These are phyloP conservation scores for Cremastinae sp. DNA, from an alignment of 2,888 invertebrate genomes.

Conservation along the genomic window DNA sequence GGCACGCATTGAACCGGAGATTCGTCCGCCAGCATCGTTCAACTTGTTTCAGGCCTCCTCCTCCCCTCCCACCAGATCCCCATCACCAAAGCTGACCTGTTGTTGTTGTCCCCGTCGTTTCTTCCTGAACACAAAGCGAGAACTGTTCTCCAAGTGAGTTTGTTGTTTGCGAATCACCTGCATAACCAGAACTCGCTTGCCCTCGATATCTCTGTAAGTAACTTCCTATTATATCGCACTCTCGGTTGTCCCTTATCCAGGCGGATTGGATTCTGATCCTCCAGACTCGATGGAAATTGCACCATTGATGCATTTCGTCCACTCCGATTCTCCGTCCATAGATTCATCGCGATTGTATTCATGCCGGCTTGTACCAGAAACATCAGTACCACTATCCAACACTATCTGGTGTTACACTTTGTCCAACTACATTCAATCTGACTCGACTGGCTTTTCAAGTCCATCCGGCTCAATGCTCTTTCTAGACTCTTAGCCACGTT, in stretches of 20 bases:
- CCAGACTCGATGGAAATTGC: slow-evolving; percentile 3
- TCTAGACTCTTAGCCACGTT: background rate
- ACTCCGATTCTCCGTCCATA: background rate
- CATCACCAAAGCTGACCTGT: slow-evolving; percentile 44
- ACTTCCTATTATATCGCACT: slow-evolving; percentile 38
- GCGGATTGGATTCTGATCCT: background rate
- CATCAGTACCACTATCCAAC: slow-evolving; percentile 4
- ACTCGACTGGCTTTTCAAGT: background rate
- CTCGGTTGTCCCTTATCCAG: slow-evolving; percentile 39
- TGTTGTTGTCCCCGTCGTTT: slow-evolving; percentile 26
- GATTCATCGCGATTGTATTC: slow-evolving; percentile 23
- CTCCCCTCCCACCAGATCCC: slow-evolving; percentile 31
- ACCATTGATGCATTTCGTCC: slow-evolving; percentile 6
- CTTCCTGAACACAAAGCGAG: slow-evolving; percentile 47
- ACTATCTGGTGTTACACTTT: background rate
- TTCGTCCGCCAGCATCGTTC: slow-evolving; percentile 41
- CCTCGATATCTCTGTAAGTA: slow-evolving; percentile 27
- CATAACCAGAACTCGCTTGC: slow-evolving; percentile 36
- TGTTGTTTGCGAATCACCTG: slow-evolving; percentile 58
- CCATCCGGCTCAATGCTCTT: slow-evolving; percentile 16
- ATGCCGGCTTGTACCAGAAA: background rate
- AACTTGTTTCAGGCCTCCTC: slow-evolving; percentile 42
- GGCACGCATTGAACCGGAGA: slow-evolving; percentile 44
- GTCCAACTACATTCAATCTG: background rate
- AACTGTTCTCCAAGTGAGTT: slow-evolving; percentile 46